Conservation (phyloP, 2,888 invertebrate species). For the Lucinisca nassula region DNA sequence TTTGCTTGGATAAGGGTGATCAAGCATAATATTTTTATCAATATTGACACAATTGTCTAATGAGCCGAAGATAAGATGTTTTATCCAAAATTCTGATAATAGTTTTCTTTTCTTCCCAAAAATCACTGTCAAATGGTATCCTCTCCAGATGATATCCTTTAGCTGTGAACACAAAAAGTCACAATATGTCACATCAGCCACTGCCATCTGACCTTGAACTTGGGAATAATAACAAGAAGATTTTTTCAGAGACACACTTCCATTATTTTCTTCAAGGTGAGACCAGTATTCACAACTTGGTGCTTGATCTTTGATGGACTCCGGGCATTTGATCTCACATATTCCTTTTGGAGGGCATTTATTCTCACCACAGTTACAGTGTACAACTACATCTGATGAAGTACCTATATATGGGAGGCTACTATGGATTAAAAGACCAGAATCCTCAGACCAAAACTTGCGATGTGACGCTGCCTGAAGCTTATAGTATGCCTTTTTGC, state of each 20-base stretch:
- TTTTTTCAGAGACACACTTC: not conserved
- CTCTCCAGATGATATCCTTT: not conserved
- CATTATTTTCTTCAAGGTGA: not conserved
- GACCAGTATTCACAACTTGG: not conserved
- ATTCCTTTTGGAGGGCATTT: too few species aligned
- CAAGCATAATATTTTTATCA: not conserved
- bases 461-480: not conserved
- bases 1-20: not conserved
- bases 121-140: not conserved
- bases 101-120: not conserved
- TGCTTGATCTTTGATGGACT: slow-evolving; percentile 1
- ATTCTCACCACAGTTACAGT: not conserved
- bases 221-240: not conserved
- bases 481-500: slow-evolving; percentile 5
- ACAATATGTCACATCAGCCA: not conserved
- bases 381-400: not conserved
- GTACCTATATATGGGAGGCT: slow-evolving; percentile 2
- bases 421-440: not conserved
- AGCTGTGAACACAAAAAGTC: not conserved
- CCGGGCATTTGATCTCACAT: slow-evolving; percentile 20
- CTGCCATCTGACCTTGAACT: slow-evolving; percentile 28
- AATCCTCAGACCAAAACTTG: not conserved
- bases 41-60: not conserved
- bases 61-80: not conserved
- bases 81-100: not conserved